These are phyloP conservation scores for Gerris lacustris DNA, from an alignment of 2,888 invertebrate species.

Conservation along the genomic window DNA sequence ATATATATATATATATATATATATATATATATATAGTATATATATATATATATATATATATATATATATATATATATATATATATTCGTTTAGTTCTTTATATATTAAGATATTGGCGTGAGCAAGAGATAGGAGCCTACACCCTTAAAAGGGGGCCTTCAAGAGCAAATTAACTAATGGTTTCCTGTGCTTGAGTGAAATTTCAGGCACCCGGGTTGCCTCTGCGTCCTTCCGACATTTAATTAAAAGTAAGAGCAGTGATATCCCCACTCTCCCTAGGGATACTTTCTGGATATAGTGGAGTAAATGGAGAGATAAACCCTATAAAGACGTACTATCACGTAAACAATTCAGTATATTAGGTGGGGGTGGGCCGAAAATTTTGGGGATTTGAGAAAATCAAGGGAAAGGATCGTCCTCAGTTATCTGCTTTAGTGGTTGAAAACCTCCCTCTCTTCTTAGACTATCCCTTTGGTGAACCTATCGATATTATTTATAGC, in stretches of 20 bases:
- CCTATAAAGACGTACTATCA: neutral
- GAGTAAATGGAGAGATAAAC: neutral
- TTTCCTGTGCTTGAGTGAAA: neutral
- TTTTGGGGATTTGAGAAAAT: no score
- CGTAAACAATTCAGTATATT: conserved; percentile 3
- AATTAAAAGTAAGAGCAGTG: conserved; percentile 3
- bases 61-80: no score
- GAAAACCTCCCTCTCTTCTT: neutral
- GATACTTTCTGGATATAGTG: neutral
- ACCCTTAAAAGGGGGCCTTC: no score
- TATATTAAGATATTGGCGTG: no score
- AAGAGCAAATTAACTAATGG: conserved; percentile 1
- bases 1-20: no score
- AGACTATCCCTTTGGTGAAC: neutral
- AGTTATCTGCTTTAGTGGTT: neutral
- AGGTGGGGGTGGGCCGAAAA: neutral
- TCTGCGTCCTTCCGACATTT: neutral
- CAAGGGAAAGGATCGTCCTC: no score
- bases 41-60: no score
- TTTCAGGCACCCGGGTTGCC: neutral
- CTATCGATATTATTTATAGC: neutral
- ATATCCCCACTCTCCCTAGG: neutral
- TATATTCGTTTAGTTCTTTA: no score
- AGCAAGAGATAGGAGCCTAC: no score
- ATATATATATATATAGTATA: no score